Evolutionary conservation across 2,113 vertebrate genomes (phyloP).

Genomic region (Daphoenositta chrysoptera): DNA sequence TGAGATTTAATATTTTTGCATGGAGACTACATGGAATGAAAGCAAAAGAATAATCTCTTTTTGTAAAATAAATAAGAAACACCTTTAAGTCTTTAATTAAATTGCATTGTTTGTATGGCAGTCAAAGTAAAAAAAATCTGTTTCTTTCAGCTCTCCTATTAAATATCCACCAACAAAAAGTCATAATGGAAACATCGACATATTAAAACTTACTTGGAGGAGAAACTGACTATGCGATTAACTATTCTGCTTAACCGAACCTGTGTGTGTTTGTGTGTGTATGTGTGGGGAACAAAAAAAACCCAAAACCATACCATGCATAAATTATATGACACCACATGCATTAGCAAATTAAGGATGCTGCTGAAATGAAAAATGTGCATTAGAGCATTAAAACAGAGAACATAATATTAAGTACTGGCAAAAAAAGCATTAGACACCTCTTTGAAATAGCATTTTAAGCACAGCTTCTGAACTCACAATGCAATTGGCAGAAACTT

Average conservation of each 20-base stretch:
- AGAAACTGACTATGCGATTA: not conserved
- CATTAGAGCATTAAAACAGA: not conserved
- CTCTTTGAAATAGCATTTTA: not conserved
- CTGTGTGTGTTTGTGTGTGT: too few relatives aligned
- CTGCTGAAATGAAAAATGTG: not conserved
- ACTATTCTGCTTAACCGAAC: not conserved
- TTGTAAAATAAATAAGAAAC: not conserved
- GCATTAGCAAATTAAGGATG: not conserved
- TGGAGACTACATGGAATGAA: not conserved
- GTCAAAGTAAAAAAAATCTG: not conserved
- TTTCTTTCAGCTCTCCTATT: not conserved
- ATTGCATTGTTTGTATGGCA: not conserved
- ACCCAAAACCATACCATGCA: not conserved
- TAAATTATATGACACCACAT: not conserved
- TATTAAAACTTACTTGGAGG: not conserved
- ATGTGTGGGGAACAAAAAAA: not conserved
- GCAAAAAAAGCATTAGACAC: not conserved
- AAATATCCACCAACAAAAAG: not conserved
- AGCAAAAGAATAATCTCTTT: not conserved
- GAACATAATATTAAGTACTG: not conserved
- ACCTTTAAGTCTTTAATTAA: not conserved
- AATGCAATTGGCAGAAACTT: not conserved
- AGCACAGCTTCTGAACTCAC: not conserved
- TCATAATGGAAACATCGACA: not conserved
- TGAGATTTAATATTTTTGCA: not conserved